Conservation (phyloP, 2,113 vertebrate species). For the Campylomormyrus tamandua region DNA sequence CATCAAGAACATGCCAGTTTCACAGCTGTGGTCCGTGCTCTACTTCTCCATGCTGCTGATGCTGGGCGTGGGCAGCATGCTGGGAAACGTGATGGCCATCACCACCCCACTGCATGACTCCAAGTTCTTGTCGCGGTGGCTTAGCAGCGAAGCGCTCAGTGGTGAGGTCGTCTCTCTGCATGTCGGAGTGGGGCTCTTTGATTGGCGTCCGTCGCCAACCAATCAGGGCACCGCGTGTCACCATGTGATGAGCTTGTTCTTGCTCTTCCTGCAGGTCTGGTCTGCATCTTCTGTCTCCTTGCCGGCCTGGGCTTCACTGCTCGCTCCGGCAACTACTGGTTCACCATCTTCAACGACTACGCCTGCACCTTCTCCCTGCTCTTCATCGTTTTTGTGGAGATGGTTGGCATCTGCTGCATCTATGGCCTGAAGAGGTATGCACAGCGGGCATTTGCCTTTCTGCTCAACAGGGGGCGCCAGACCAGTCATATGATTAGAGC, state of each 20-base stretch:
- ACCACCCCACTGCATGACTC: conserved; percentile 80
- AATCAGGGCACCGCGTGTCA: not conserved
- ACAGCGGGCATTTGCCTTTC: not conserved
- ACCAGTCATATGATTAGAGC: not conserved
- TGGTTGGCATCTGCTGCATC: conserved; percentile 73
- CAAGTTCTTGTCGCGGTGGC: conserved; percentile 44
- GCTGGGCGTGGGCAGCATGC: conserved; percentile 90
- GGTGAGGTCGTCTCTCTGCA: conserved; percentile 51
- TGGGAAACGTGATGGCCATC: conserved; percentile 81
- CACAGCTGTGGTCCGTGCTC: conserved; percentile 86
- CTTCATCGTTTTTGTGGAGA: conserved; percentile 80
- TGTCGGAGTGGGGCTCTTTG: not conserved
- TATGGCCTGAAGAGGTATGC: conserved; percentile 77
- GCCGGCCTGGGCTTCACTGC: conserved; percentile 79
- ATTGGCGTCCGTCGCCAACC: not conserved
- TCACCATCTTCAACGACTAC: conserved; percentile 87
- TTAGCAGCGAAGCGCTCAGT: conserved; percentile 70
- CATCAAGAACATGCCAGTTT: conserved; percentile 83
- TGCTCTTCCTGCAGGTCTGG: conserved; percentile 50
- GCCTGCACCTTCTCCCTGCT: conserved; percentile 78
- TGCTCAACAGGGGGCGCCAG: not conserved
- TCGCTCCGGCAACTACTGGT: conserved; percentile 86
- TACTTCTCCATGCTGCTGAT: conserved; percentile 87
- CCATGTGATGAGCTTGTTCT: not conserved
- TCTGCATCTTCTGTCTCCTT: conserved; percentile 71